Base-by-base conservation (phyloP, 23 tunicate species). In the Styela plicata region DNA sequence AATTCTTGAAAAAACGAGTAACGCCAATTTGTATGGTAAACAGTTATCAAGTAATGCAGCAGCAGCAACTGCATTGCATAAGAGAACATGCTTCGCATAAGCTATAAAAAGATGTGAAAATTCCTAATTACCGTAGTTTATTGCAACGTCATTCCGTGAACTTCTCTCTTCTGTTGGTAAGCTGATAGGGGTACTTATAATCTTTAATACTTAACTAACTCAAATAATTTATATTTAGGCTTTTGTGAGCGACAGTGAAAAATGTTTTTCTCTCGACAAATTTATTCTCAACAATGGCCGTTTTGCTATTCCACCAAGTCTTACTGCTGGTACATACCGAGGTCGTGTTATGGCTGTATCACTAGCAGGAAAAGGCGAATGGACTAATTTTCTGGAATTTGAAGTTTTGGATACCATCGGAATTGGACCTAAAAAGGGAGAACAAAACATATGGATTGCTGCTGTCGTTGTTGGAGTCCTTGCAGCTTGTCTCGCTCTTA, bases 331-430 rank as follows among this genome's bases (percentile, higher is more conserved):
- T 5, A 69, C 79, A 34, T 74, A 85, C 52, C 35, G 73, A 28
- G 95, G 74, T 20, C 62, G 85, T n/a, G 74, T 89, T 64, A 53
- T 61, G 33, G 80, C 95, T 0, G 53, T 66, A 10, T 70, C 89
- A 17, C 31, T 89, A 37, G 88, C 89, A 1, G 89, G 78, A 2
- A 52, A 81, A 31, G 89, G 89, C n/a, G 67, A 63, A 32, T 80
- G 87, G 87, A 78, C 85, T 1, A 30, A 34, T 0, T 63, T 24
- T 24, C 25, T 68, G 25, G 30, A 52, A 0, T 77, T 87, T 64
- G 82, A 57, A 10, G 24, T 80, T 27, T 36, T 85, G 16, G 34
- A 57, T 21, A 27, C 83, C 32, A 35, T 63, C n/a, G 65, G 69
- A 21, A 24, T 30, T 20, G 62, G 34, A 21, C 34, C 57, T 1